A percentile compares a stretch with the other conserved stretches of the same genome.
These are phyloP conservation scores for Keiferia lycopersicella DNA, from an alignment of 2,888 invertebrate genomes.

Conservation along the genomic window DNA sequence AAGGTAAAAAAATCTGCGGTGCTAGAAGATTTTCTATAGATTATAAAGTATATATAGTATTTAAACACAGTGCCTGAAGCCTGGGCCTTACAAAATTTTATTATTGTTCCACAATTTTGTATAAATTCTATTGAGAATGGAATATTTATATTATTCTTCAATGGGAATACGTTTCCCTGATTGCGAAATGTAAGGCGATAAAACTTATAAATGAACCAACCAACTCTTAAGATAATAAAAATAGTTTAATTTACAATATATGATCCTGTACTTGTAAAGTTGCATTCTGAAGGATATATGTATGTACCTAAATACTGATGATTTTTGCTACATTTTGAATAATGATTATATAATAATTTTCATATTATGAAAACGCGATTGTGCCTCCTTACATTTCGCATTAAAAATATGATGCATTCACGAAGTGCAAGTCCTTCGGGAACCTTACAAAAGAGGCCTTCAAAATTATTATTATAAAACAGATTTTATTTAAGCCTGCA, in stretches of 20 bases:
- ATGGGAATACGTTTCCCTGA: background rate
- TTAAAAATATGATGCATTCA: constrained; percentile 40
- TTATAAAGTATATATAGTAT: background rate
- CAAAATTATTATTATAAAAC: constrained; percentile 7
- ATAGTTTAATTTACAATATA: too few relatives aligned
- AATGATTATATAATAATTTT: too few relatives aligned
- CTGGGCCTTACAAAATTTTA: background rate
- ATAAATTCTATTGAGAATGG: background rate
- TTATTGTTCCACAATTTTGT: constrained; percentile 1
- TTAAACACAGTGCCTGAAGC: background rate
- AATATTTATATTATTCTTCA: constrained; percentile 1
- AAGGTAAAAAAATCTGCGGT: constrained; percentile 6
- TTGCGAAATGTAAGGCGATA: constrained; percentile 1
- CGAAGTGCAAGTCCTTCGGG: constrained; percentile 62
- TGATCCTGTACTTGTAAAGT: too few relatives aligned
- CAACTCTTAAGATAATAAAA: background rate
- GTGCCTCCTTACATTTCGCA: background rate
- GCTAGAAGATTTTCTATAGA: constrained; percentile 17
- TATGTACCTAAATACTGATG: too few relatives aligned
- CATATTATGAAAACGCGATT: too few relatives aligned
- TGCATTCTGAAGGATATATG: too few relatives aligned
- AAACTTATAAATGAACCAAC: background rate
- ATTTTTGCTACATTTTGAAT: background rate
- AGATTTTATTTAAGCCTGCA: background rate
- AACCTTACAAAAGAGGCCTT: constrained; percentile 23